Evolutionary conservation across 1,140 invertebrate species (phyloP), one percentile per base, ranked within the genome.

Genomic region (Pomacea maculata): DNA sequence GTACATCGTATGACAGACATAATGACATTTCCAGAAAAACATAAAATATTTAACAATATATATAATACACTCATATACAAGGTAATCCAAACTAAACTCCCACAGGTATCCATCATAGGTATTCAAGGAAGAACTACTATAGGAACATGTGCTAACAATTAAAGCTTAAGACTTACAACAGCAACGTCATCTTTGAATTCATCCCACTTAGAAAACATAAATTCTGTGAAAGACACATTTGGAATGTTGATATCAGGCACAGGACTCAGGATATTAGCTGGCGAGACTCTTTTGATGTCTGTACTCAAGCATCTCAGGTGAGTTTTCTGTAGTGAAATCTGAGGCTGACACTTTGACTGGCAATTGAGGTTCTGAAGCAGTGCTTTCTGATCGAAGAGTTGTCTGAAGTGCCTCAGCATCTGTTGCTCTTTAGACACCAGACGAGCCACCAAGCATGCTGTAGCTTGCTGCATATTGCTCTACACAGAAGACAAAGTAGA

Each of bases 151-250:
- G 57, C 71, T 61, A 14, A 61, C 11, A 61, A 57, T 19, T 72
- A 45, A 61, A 68, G 55, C n/a, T n/a, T n/a, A 79, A 75, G 21
- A 78, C 82, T 83, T 74, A 83, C 82, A 52, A 76, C 54, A 63
- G 82, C 82, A 6, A 76, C 10, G 1, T 17, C 21, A 34, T 81
- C 77, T 25, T 81, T 78, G 65, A 70, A 81, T 52, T 81, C 61
- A 34, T 83, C 82, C 75, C 72, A 80, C 19, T 70, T 80, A 8
- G 25, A 29, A 25, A 75, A 81, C 1, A 83, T 75, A 54, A 67
- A 83, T 52, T 83, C 74, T 10, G 76, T 57, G 71, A 83, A 81
- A 8, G 79, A 67, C 17, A 83, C 72, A 67, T 83, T 78, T 17
- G 79, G 82, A 34, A 83, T 80, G 21, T 83, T 70, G 11, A 80